Conservation (phyloP, 23 tunicate genomes). For the Aplidium turbinatum region DNA sequence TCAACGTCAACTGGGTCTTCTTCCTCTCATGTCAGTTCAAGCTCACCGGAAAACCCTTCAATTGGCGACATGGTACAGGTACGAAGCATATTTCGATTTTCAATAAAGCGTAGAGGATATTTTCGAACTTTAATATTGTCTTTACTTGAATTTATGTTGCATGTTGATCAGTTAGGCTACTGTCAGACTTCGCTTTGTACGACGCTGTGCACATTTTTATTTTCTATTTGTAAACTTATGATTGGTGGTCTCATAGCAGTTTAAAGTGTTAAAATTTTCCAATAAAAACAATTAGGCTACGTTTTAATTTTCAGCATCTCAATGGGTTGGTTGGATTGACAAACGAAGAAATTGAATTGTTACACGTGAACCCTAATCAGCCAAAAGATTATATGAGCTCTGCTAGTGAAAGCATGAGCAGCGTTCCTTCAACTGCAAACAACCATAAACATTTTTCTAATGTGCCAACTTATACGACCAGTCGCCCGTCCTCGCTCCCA, state of each 20-base stretch:
- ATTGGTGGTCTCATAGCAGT: too few relatives aligned
- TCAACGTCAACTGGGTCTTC: constrained; percentile 33
- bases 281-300: too few relatives aligned
- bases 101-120: not conserved
- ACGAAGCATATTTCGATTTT: not conserved
- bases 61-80: constrained; percentile 39
- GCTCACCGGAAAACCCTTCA: constrained; percentile 7
- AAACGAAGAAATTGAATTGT: constrained; percentile 65
- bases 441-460: not conserved
- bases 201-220: too few relatives aligned
- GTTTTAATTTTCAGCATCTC: constrained; percentile 48
- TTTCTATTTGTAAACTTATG: too few relatives aligned
- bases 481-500: constrained; percentile 60
- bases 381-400: constrained; percentile 34
- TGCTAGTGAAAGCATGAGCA: constrained; percentile 11
- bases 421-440: not conserved
- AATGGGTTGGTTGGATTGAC: constrained; percentile 73
- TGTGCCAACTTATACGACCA: too few relatives aligned
- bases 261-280: too few relatives aligned
- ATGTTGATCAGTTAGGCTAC: not conserved
- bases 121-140: too few relatives aligned
- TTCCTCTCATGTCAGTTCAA: not conserved
- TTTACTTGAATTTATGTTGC: not conserved
- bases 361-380: constrained; percentile 31
- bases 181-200: too few relatives aligned